Conservation (phyloP, 2,888 invertebrate genomes). For the Ptilodon capucinus region DNA sequence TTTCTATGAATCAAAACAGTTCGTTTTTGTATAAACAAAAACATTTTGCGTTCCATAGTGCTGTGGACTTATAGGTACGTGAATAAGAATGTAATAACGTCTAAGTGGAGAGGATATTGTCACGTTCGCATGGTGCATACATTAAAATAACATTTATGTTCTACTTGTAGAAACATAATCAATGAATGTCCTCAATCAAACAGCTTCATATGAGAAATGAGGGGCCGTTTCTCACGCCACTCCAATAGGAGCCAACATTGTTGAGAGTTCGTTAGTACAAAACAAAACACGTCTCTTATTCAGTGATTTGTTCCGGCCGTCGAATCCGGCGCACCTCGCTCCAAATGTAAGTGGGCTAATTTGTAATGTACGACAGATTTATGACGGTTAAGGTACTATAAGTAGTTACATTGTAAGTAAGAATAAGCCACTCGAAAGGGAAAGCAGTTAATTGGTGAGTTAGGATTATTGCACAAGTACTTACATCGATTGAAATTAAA, state of each 20-base stretch:
- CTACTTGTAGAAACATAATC: background rate
- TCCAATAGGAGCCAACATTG: constrained; percentile 52
- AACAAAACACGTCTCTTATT: constrained; percentile 51
- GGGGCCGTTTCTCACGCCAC: constrained; percentile 57
- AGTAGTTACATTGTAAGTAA: constrained; percentile 35
- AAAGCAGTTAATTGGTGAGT: constrained; percentile 57
- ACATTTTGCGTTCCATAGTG: too few species aligned
- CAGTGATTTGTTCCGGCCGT: constrained; percentile 56
- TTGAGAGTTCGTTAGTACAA: constrained; percentile 39
- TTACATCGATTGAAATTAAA: too few species aligned
- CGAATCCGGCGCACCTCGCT: constrained; percentile 34
- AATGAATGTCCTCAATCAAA: background rate
- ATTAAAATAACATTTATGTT: too few species aligned
- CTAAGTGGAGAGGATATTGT: too few species aligned
- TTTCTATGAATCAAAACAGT: too few species aligned
- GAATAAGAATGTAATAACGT: too few species aligned
- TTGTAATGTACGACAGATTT: constrained; percentile 65
- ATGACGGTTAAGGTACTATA: constrained; percentile 43
- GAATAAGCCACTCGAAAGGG: constrained; percentile 34
- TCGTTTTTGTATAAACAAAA: too few species aligned
- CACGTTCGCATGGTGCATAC: too few species aligned
- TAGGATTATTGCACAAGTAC: constrained; percentile 16
- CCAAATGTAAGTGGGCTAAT: constrained; percentile 51
- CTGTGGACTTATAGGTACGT: too few species aligned
- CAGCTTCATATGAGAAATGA: constrained; percentile 39